A percentile compares a stretch with the other conserved stretches of the same genome.
Conservation (phyloP, 37 sponge, comb jelly and placozoan genomes). For the Axinella damicornis region DNA sequence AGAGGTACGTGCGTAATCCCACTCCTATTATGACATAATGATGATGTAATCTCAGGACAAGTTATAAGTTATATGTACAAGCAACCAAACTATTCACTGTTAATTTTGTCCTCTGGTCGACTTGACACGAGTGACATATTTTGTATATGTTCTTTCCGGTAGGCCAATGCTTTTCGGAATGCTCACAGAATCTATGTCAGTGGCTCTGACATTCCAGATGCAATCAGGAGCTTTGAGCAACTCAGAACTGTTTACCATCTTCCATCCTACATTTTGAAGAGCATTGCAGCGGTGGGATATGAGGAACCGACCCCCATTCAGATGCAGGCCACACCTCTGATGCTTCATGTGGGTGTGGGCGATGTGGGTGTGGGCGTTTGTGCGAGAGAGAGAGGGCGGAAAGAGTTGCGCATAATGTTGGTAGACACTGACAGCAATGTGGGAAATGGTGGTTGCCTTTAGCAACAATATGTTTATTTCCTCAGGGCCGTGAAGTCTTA, state of each 20-base stretch:
- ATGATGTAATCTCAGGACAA: too few relatives aligned
- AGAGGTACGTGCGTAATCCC: too few relatives aligned
- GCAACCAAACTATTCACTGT: too few relatives aligned
- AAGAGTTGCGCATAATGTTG: background rate
- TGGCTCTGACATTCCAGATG: slow-evolving; percentile 92
- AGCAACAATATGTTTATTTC: background rate
- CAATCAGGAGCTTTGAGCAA: slow-evolving; percentile 69
- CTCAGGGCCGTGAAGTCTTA: slow-evolving; percentile 85
- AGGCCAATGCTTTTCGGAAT: slow-evolving; percentile 90
- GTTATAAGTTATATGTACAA: too few relatives aligned
- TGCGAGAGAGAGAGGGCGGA: background rate
- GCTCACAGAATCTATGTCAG: slow-evolving; percentile 79
- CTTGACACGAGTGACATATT: too few relatives aligned
- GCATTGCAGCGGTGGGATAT: slow-evolving; percentile 68
- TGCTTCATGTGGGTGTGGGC: slow-evolving; percentile 71
- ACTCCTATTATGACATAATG: too few relatives aligned
- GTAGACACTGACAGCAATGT: too few relatives aligned
- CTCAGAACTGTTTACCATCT: slow-evolving; percentile 14
- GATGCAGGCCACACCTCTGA: slow-evolving; percentile 94
- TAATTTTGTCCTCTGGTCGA: too few relatives aligned
- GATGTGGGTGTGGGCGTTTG: too few relatives aligned
- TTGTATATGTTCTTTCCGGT: too few relatives aligned
- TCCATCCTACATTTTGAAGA: slow-evolving; percentile 66
- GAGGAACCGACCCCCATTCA: slow-evolving; percentile 90
- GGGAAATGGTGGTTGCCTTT: too few relatives aligned